Conservation (phyloP, 2,797 vertebrate genomes). For the Enteromius viviparus region DNA sequence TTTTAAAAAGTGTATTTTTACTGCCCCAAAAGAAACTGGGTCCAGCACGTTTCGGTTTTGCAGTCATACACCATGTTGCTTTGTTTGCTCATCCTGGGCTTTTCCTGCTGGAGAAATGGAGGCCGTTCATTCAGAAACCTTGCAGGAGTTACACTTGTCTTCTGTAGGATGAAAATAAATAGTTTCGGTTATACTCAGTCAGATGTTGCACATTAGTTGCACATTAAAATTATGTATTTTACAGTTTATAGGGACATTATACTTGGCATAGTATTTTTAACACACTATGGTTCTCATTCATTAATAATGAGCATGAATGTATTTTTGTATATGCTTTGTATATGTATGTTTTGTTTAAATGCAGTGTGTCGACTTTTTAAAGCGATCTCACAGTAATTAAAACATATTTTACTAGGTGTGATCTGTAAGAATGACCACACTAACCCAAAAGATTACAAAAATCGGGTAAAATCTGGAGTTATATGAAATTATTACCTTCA, state of each 20-base stretch:
- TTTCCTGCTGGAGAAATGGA: conserved; percentile 8
- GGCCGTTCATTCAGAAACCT: background rate
- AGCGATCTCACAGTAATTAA: too few relatives aligned
- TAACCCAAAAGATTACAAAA: too few relatives aligned
- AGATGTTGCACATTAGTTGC: background rate
- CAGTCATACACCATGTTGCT: conserved; percentile 20
- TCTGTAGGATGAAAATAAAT: background rate
- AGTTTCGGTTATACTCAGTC: background rate
- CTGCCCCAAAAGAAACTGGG: background rate
- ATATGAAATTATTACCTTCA: background rate
- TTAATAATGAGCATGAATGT: background rate
- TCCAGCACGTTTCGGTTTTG: conserved; percentile 8
- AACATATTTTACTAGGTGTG: too few relatives aligned
- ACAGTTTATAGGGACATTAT: background rate
- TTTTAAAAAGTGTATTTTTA: background rate
- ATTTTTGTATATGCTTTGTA: too few relatives aligned
- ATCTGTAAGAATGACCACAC: too few relatives aligned
- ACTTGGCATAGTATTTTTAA: background rate
- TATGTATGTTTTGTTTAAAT: too few relatives aligned
- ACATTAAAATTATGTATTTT: background rate
- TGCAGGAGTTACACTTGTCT: background rate
- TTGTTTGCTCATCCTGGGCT: conserved; percentile 21
- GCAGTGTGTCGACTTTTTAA: too few relatives aligned
- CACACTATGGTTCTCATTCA: background rate
- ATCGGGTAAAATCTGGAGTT: too few relatives aligned